A percentile compares a stretch with the other conserved stretches of the same genome.
These are phyloP conservation scores for Brachystomella parvula DNA, from an alignment of 1,140 invertebrate species.

Conservation along the genomic window DNA sequence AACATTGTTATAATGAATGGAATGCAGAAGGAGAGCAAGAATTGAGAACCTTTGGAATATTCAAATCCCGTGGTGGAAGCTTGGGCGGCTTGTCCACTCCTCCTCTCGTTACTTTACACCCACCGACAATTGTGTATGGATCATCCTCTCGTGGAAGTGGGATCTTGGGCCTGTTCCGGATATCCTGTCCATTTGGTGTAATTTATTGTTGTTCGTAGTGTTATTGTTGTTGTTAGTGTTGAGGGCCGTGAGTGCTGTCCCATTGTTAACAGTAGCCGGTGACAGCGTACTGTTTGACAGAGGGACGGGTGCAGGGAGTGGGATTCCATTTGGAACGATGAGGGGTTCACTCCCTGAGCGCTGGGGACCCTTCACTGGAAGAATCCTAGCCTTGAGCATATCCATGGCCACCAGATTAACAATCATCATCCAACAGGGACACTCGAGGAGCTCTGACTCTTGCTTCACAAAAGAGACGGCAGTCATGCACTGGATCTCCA, in stretches of 20 bases:
- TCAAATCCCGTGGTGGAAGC: slow-evolving; percentile 71
- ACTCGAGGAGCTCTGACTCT: slow-evolving; percentile 74
- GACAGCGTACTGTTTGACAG: slow-evolving; percentile 15
- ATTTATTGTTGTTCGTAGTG: neutral
- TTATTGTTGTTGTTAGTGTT: slow-evolving; percentile 12
- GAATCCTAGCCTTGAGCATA: slow-evolving; percentile 71
- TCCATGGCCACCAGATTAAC: slow-evolving; percentile 94
- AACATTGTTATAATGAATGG: too few relatives aligned
- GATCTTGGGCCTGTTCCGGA: slow-evolving; percentile 79
- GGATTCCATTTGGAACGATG: slow-evolving; percentile 26
- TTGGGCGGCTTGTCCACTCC: slow-evolving; percentile 79
- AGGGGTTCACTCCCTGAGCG: slow-evolving; percentile 21
- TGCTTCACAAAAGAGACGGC: slow-evolving; percentile 82
- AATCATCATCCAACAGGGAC: slow-evolving; percentile 90
- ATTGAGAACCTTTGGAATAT: slow-evolving; percentile 71
- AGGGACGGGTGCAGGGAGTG: slow-evolving; percentile 30
- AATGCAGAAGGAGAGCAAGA: neutral
- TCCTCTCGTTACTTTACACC: slow-evolving; percentile 55
- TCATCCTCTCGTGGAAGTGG: slow-evolving; percentile 71
- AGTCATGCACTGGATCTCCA: slow-evolving; percentile 85
- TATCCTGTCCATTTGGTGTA: slow-evolving; percentile 49
- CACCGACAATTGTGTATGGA: slow-evolving; percentile 80
- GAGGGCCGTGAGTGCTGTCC: neutral
- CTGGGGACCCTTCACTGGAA: slow-evolving; percentile 40
- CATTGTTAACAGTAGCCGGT: neutral